Evolutionary conservation across 2,888 invertebrate genomes (phyloP).

Genomic region (Steinernema hermaphroditum): DNA sequence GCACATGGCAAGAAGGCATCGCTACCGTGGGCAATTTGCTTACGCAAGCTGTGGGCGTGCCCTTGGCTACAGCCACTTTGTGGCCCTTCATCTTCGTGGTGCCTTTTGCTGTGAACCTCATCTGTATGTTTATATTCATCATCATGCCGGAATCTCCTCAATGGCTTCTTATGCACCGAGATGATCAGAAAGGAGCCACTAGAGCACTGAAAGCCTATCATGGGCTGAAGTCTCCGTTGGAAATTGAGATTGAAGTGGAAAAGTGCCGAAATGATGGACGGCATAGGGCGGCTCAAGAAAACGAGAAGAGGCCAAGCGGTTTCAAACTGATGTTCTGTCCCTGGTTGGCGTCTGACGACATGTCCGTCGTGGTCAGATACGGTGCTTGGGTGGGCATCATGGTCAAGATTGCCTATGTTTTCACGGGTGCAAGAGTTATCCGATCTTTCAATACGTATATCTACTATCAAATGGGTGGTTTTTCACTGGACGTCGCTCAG

Average conservation of each 20-base stretch:
- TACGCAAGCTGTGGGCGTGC: constrained; percentile 47
- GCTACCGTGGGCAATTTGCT: constrained; percentile 49
- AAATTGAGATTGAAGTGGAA: not conserved
- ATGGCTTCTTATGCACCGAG: constrained; percentile 12
- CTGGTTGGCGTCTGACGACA: constrained; percentile 22
- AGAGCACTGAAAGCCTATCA: not conserved
- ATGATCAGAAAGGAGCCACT: not conserved
- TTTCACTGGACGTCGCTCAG: not conserved
- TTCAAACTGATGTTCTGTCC: constrained; percentile 8
- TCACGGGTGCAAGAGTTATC: not conserved
- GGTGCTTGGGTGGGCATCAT: constrained; percentile 24
- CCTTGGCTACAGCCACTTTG: constrained; percentile 46
- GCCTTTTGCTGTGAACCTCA: constrained; percentile 6
- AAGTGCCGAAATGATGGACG: not conserved
- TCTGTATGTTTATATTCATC: constrained; percentile 20
- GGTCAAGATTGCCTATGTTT: constrained; percentile 28
- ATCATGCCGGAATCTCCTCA: constrained; percentile 12
- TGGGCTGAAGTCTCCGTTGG: not conserved
- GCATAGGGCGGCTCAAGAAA: not conserved
- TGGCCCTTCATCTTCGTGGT: constrained; percentile 48
- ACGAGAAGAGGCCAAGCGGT: not conserved
- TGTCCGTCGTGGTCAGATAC: constrained; percentile 10
- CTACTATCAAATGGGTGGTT: not conserved
- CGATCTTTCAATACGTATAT: constrained; percentile 8
- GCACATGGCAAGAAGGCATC: constrained; percentile 55